These are phyloP conservation scores for Taxidea taxus DNA, from an alignment of 2,113 vertebrate species.

Conservation along the genomic window DNA sequence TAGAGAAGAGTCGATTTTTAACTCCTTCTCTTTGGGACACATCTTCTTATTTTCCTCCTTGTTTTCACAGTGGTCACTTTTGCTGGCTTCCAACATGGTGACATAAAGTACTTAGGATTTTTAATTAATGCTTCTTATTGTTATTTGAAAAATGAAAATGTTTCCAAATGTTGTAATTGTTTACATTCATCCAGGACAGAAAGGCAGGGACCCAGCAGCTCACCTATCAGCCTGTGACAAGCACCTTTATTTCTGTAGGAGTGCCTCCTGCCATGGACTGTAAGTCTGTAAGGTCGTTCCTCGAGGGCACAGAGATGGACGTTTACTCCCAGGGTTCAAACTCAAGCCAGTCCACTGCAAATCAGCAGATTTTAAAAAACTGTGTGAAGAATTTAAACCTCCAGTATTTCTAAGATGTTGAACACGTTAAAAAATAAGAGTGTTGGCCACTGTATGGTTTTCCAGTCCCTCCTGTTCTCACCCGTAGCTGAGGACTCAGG, in stretches of 20 bases:
- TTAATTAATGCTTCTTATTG: neutral
- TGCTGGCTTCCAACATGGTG: neutral
- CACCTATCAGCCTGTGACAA: accelerated
- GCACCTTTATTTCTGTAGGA: accelerated
- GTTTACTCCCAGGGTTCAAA: neutral
- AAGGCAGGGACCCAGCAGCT: accelerated
- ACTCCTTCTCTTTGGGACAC: neutral
- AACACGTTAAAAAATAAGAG: neutral
- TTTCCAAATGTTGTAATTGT: no score
- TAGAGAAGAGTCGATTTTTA: neutral
- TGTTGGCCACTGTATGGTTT: neutral
- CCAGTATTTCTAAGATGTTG: slow-evolving; percentile 22
- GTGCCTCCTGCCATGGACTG: neutral
- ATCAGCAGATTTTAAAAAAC: neutral
- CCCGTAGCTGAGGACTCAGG: neutral
- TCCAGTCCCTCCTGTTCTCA: accelerated
- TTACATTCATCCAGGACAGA: neutral
- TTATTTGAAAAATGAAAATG: neutral
- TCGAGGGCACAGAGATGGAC: neutral
- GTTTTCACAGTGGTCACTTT: neutral
- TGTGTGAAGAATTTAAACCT: neutral
- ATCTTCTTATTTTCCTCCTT: neutral
- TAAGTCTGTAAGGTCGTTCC: neutral
- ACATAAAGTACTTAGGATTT: neutral
- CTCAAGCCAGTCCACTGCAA: neutral